Evolutionary conservation across 2,113 vertebrate genomes (phyloP), one percentile per base, ranked within the genome.

Genomic region (Spheniscus mendiculus): DNA sequence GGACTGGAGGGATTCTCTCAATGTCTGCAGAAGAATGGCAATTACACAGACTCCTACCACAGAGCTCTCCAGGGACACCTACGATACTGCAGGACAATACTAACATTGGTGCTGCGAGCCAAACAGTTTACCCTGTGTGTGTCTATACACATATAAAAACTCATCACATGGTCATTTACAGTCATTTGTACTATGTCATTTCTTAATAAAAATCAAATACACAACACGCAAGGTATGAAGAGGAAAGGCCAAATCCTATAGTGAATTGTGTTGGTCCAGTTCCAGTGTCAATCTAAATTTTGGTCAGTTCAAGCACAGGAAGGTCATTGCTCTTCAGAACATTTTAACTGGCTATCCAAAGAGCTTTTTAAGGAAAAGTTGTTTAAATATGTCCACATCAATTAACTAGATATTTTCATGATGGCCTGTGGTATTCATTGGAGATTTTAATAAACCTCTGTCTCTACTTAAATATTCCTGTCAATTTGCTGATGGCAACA

Each of bases 81-180:
- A 9, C 36, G 34, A 2, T 2, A 26, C 50, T 40, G 10, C 3
- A 50, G 56, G 17, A 50, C 52, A 67, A 13, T 0, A 12, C 42
- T 29, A 40, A 17, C 1, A 0, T 1, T 9, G 15, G 29, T 26
- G 55, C 20, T 2, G 0, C 3, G 4, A 86, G n/a, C 36, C 45
- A 44, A 40, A 29, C 3, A 34, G 25, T 27, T 86, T 30, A 50
- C 5, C 9, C 34, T 50, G 3, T 10, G 11, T 38, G 22, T 17
- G 3, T 44, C 36, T 9, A 32, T 6, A 45, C 4, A 47, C 4
- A 7, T 5, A 34, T 7, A 59, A 61, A 82, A 29, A 13, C 29
- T 82, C 42, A 78, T 15, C 8, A 44, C 19, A 3, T 3, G 3
- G 7, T 30, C 40, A 30, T n/a, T 66, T 62, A 61, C 30, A 22